Conservation (phyloP, 2,113 vertebrate species). For the Platysteira castanea region DNA sequence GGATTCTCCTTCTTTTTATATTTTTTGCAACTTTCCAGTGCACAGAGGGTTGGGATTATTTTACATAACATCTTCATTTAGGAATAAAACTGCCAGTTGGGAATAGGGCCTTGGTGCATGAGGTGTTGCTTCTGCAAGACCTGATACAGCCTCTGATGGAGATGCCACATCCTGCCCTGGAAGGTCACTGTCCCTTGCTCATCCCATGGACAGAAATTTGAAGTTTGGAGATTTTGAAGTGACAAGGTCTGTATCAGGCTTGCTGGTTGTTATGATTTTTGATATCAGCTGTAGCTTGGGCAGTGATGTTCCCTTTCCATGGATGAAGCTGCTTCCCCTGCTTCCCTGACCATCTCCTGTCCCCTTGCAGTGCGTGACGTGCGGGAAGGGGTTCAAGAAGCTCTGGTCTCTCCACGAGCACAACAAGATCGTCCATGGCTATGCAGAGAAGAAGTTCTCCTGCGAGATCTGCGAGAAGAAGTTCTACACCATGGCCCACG, state of each 20-base stretch:
- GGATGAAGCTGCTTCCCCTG: neutral
- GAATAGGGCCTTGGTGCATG: neutral
- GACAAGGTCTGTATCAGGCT: neutral
- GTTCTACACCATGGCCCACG: conserved; percentile 99
- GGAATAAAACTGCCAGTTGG: neutral
- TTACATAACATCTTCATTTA: accelerated
- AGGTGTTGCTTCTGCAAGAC: neutral
- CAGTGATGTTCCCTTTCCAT: neutral
- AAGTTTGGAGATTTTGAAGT: neutral
- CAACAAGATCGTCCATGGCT: conserved; percentile 98
- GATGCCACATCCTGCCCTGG: neutral
- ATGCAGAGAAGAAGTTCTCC: conserved; percentile 97
- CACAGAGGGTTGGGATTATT: neutral
- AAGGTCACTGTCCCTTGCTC: neutral
- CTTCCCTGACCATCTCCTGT: neutral
- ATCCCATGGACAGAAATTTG: neutral
- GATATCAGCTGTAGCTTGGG: neutral
- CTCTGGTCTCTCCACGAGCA: conserved; percentile 99
- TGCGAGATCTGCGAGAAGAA: conserved; percentile 99
- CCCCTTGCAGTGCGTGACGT: conserved; percentile 84
- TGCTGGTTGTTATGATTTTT: accelerated
- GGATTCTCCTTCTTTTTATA: neutral
- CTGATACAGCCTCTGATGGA: neutral
- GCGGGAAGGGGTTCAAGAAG: conserved; percentile 97
- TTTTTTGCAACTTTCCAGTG: neutral